Conservation (phyloP, 2,888 invertebrate species). For the Pachliopta kotzebuea region DNA sequence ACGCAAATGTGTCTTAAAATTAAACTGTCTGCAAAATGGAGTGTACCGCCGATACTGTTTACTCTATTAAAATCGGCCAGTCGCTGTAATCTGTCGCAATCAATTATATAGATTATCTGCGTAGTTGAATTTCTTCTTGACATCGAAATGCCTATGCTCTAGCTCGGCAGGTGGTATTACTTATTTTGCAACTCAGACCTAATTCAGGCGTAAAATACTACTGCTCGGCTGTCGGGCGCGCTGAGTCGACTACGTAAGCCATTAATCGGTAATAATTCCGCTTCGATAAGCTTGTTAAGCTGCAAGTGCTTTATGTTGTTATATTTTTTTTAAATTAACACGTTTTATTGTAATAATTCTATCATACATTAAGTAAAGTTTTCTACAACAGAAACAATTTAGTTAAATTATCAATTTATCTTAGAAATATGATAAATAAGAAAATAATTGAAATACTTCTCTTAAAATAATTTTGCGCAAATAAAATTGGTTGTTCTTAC, state of each 20-base stretch:
- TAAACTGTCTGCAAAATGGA: conserved; percentile 38
- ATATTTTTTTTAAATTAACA: background rate
- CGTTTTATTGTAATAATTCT: background rate
- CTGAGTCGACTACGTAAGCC: conserved; percentile 16
- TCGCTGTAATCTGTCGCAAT: conserved; percentile 40
- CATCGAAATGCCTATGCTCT: conserved; percentile 33
- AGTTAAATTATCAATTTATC: too few species aligned
- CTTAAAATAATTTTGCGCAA: too few species aligned
- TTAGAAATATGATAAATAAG: too few species aligned
- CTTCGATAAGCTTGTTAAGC: conserved; percentile 23
- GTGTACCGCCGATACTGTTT: conserved; percentile 39
- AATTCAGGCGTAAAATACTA: conserved; percentile 31
- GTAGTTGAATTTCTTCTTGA: conserved; percentile 40
- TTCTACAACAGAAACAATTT: too few species aligned
- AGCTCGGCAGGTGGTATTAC: conserved; percentile 23
- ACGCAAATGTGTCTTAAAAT: conserved; percentile 44
- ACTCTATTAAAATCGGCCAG: conserved; percentile 43
- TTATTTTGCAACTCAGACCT: conserved; percentile 34
- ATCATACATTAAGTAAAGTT: too few species aligned
- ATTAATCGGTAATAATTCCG: conserved; percentile 25
- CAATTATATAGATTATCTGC: conserved; percentile 40
- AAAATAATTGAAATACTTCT: too few species aligned
- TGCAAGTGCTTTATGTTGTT: conserved; percentile 12
- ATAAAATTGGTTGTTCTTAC: too few species aligned
- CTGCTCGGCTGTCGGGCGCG: conserved; percentile 16